Conservation (phyloP, 2,113 vertebrate species). For the Dipodomys ordii region DNA sequence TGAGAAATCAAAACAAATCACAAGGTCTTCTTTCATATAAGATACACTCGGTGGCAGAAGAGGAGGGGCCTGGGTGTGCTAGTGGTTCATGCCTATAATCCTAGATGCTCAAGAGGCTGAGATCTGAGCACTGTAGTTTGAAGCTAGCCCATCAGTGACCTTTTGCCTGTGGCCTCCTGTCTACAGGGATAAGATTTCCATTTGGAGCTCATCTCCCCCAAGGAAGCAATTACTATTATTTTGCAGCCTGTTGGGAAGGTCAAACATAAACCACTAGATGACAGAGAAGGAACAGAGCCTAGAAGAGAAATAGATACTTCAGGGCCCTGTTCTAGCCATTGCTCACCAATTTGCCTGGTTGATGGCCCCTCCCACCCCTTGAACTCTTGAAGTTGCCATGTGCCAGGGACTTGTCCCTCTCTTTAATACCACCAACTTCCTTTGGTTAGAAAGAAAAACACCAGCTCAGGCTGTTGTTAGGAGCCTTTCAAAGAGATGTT, state of each 20-base stretch:
- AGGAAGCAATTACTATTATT: neutral
- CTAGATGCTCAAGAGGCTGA: no score
- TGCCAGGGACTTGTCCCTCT: slow-evolving; percentile 14
- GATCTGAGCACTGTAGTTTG: no score
- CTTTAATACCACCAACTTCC: slow-evolving; percentile 25
- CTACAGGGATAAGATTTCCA: neutral
- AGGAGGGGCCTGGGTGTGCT: no score
- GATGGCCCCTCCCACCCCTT: neutral
- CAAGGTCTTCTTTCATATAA: neutral
- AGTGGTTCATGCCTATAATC: no score
- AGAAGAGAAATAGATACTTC: neutral
- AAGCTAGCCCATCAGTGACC: neutral
- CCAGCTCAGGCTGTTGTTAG: slow-evolving; percentile 74
- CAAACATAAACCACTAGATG: neutral
- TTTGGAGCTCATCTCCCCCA: neutral
- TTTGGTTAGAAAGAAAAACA: slow-evolving; percentile 77
- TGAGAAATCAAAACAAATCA: neutral
- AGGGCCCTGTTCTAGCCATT: accelerated
- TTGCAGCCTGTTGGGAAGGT: neutral
- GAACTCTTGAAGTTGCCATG: neutral
- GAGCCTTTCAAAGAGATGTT: slow-evolving; percentile 81
- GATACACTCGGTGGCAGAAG: neutral
- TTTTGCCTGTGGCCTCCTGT: neutral
- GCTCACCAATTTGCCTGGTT: neutral
- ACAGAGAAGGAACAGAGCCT: neutral